Conservation (phyloP, 1,140 invertebrate genomes). For the Brachionus angularis region DNA sequence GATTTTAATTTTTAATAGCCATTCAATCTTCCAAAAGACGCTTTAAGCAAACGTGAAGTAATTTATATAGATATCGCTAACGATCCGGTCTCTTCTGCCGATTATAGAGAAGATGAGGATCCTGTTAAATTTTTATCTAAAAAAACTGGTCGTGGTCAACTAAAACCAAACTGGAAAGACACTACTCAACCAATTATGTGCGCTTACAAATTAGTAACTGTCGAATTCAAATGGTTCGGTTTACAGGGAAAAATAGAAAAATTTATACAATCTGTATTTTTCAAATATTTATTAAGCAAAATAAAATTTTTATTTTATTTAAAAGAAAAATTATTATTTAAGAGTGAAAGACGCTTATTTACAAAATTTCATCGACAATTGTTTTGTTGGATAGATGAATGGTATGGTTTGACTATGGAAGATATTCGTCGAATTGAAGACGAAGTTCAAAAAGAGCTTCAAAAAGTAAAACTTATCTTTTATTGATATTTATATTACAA, state of each 20-base stretch:
- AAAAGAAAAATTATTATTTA: not conserved
- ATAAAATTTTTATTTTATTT: not conserved
- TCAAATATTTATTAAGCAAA: not conserved
- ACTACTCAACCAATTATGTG: conserved; percentile 59
- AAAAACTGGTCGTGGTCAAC: conserved; percentile 88
- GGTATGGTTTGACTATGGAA: conserved; percentile 55
- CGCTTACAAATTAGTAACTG: conserved; percentile 93
- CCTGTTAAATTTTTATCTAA: conserved; percentile 80
- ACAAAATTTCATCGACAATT: conserved; percentile 97
- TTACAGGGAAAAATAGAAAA: conserved; percentile 87
- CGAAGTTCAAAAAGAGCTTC: conserved; percentile 29
- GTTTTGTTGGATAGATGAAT: conserved; percentile 63
- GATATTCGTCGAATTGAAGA: conserved; percentile 55
- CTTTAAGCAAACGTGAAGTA: conserved; percentile 79
- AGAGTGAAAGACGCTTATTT: conserved; percentile 65
- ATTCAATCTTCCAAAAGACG: conserved; percentile 80
- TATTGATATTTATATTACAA: not conserved
- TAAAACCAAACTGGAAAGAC: conserved; percentile 62
- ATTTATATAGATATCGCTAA: conserved; percentile 91
- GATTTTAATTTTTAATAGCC: conserved; percentile 63
- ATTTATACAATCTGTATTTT: conserved; percentile 61
- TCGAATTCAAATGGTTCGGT: conserved; percentile 99
- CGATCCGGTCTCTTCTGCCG: conserved; percentile 63
- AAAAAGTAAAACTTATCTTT: conserved; percentile 34
- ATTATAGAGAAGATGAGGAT: conserved; percentile 85